phyloP scores from a whole-genome alignment of 2,888 invertebrate genomes.

The Willowsia nigromaculata region DNA sequence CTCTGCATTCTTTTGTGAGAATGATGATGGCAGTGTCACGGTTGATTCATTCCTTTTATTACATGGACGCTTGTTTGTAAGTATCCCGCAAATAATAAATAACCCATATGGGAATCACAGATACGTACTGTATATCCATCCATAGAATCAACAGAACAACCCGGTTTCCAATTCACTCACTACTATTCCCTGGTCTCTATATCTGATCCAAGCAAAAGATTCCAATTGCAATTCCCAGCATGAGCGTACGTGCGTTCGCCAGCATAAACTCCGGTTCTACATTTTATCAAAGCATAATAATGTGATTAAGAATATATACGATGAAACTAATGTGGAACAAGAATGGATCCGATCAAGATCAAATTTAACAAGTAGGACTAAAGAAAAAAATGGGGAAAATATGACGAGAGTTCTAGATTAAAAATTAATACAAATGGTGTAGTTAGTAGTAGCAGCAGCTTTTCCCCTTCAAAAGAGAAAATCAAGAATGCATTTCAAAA shows the following conservation, averaged over 20 bases:
- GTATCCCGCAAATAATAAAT: slow-evolving; percentile 46
- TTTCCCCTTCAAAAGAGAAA: slow-evolving; percentile 3
- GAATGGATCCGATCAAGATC: slow-evolving; percentile 30
- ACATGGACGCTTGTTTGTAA: slow-evolving; percentile 36
- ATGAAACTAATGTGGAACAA: slow-evolving; percentile 35
- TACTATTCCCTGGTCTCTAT: neutral
- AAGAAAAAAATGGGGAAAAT: neutral
- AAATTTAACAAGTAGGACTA: slow-evolving; percentile 30
- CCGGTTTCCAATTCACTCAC: neutral
- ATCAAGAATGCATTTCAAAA: neutral
- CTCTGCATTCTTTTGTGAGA: neutral
- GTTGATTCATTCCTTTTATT: neutral
- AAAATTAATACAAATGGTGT: neutral
- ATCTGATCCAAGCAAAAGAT: neutral
- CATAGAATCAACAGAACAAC: neutral
- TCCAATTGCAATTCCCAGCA: neutral
- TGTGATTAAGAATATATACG: slow-evolving; percentile 8
- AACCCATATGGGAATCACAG: slow-evolving; percentile 15
- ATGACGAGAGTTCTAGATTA: neutral
- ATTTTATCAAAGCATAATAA: neutral
- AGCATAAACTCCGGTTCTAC: neutral
- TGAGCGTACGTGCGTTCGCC: neutral
- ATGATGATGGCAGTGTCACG: slow-evolving; percentile 21
- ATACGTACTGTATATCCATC: neutral
- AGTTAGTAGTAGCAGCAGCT: neutral